These are phyloP conservation scores for Lepus americanus DNA, from an alignment of 2,113 vertebrate genomes.

Conservation along the genomic window DNA sequence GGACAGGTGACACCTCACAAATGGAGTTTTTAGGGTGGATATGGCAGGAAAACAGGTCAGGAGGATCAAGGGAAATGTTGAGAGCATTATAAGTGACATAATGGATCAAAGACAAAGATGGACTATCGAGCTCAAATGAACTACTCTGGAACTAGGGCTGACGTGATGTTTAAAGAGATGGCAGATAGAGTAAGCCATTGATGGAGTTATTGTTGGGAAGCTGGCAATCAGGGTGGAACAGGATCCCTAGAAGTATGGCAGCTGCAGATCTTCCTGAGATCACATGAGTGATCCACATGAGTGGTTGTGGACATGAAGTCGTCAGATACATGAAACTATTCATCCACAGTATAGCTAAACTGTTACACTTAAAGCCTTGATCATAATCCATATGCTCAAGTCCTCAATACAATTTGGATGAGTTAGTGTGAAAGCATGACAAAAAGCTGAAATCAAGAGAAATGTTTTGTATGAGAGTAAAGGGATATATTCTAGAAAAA, in stretches of 20 bases:
- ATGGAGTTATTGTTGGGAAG: not conserved
- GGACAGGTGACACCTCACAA: not conserved
- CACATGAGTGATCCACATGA: not conserved
- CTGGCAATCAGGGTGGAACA: fast-evolving
- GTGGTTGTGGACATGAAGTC: not conserved
- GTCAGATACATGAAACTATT: not conserved
- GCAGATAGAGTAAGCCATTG: not conserved
- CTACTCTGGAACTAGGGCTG: not conserved
- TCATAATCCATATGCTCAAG: not conserved
- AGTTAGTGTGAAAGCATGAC: not conserved
- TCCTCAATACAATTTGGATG: not conserved
- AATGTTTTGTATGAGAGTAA: not conserved
- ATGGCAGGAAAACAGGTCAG: not conserved
- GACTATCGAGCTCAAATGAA: not conserved
- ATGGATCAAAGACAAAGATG: not conserved
- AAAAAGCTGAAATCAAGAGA: not conserved
- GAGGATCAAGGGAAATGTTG: not conserved
- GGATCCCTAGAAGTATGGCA: not conserved
- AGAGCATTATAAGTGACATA: not conserved
- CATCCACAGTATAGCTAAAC: not conserved
- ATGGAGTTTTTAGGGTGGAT: not conserved
- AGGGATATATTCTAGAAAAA: not conserved
- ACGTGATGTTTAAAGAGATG: not conserved
- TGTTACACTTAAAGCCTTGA: constrained; percentile 2
- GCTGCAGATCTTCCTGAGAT: not conserved